These are phyloP conservation scores for Sceloporus undulatus DNA, from an alignment of 2,113 vertebrate species.

Conservation along the genomic window DNA sequence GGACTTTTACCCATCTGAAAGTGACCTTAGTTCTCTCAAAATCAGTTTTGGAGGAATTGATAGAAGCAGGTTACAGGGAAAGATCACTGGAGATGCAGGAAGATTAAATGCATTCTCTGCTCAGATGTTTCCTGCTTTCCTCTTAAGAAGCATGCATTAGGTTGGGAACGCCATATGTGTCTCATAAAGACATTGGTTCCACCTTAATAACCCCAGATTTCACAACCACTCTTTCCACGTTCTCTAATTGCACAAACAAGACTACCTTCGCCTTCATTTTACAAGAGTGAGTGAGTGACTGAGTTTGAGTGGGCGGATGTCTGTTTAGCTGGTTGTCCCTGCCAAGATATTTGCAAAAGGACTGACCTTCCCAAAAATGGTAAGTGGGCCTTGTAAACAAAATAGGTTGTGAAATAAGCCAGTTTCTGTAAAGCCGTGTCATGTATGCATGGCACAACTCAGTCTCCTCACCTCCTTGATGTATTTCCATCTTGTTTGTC, in stretches of 20 bases:
- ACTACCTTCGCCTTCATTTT: neutral
- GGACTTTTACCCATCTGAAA: no score
- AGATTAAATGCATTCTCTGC: neutral
- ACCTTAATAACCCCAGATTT: neutral
- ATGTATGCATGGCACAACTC: neutral
- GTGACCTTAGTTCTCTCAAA: no score
- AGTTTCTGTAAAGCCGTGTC: neutral
- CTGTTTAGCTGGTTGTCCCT: neutral
- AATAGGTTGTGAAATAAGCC: neutral
- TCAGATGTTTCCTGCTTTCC: neutral
- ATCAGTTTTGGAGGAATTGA: no score
- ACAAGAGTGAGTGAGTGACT: neutral
- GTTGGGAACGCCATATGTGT: neutral
- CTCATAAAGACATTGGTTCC: neutral
- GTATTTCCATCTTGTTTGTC: neutral
- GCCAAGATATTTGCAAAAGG: neutral
- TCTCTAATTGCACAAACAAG: neutral
- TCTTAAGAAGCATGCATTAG: neutral
- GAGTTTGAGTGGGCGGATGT: neutral
- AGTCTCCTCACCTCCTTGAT: neutral
- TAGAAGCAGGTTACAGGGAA: neutral
- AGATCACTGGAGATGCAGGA: neutral
- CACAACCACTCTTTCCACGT: neutral
- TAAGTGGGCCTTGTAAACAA: conserved; percentile 13
- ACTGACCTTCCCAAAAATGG: neutral